Conservation (phyloP, 2,113 vertebrate species). For the Psittacara wagleri region DNA sequence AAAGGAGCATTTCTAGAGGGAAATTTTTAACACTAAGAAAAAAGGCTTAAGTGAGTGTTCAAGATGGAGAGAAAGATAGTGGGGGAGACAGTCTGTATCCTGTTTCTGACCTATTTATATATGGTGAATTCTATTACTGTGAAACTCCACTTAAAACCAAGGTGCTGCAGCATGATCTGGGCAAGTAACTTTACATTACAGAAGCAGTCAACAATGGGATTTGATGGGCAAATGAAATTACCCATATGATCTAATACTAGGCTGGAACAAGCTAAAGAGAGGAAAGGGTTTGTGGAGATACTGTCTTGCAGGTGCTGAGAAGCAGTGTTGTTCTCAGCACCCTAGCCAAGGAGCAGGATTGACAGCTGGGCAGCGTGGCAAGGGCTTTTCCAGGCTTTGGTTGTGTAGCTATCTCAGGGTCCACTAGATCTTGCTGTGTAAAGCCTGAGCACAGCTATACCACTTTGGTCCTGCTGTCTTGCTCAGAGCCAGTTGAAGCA, state of each 20-base stretch:
- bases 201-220: background rate
- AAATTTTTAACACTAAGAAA: background rate
- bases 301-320: background rate
- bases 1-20: background rate
- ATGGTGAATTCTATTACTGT: background rate
- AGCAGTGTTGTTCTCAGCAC: fast-evolving
- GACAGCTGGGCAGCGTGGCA: background rate
- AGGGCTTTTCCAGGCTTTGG: background rate
- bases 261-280: background rate
- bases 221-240: background rate
- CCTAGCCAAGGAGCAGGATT: background rate
- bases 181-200: background rate
- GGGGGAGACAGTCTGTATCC: background rate
- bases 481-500: background rate
- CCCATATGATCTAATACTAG: background rate
- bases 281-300: background rate
- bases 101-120: background rate
- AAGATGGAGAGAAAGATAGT: background rate
- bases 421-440: background rate
- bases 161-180: background rate
- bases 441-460: background rate
- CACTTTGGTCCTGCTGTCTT: background rate
- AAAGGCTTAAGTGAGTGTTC: background rate
- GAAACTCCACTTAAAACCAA: background rate
- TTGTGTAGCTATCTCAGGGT: background rate